These are phyloP conservation scores for Octonoba sinensis DNA, from an alignment of 2,888 invertebrate genomes.

Conservation along the genomic window DNA sequence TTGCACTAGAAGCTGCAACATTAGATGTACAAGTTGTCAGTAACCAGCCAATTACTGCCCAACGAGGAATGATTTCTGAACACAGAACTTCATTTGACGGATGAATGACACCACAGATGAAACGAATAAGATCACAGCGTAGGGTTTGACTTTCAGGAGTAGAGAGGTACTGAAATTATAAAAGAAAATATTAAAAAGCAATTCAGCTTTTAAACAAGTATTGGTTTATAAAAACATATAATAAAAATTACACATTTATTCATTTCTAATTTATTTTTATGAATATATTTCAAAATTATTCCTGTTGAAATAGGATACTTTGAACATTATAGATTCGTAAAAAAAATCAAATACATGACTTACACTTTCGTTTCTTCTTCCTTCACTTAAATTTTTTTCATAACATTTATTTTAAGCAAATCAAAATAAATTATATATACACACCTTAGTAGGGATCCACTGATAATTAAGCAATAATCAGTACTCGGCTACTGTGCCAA, in stretches of 20 bases:
- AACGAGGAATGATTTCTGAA: constrained; percentile 94
- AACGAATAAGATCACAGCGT: constrained; percentile 91
- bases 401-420: too few species aligned
- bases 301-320: too few species aligned
- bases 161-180: constrained; percentile 82
- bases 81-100: constrained; percentile 92
- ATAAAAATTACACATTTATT: neutral
- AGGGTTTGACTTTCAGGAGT: constrained; percentile 92
- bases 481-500: too few species aligned
- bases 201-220: neutral
- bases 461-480: too few species aligned
- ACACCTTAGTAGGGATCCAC: too few species aligned
- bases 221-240: neutral
- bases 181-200: neutral
- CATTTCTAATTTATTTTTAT: neutral
- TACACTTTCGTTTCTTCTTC: too few species aligned
- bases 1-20: constrained; percentile 90
- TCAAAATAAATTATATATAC: too few species aligned
- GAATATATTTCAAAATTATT: neutral
- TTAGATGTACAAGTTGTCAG: constrained; percentile 90
- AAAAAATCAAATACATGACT: too few species aligned
- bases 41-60: constrained; percentile 95
- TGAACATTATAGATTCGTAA: too few species aligned
- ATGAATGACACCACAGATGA: constrained; percentile 93
- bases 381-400: too few species aligned